Percentiles rank a stretch among this genome's conserved stretches.
These are phyloP conservation scores for Odontamblyopus rebecca DNA, from an alignment of 2,797 vertebrate species.

Conservation along the genomic window DNA sequence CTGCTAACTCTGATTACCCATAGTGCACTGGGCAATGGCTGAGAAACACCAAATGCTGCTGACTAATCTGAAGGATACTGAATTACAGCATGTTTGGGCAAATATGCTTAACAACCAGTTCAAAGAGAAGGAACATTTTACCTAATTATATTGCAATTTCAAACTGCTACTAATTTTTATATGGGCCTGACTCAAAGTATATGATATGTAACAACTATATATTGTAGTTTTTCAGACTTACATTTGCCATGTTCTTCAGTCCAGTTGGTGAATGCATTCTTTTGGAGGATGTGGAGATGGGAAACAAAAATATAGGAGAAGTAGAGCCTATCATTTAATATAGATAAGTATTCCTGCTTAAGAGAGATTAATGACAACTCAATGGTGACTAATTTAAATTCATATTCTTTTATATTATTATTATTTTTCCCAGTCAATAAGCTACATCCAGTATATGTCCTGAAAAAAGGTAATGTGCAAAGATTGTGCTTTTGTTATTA, in stretches of 20 bases:
- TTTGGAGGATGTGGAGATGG: background rate
- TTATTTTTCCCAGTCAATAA: no score
- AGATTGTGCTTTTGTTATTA: no score
- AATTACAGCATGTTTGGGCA: background rate
- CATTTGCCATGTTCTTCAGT: background rate
- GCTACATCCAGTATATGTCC: no score
- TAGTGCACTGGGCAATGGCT: constrained; percentile 60
- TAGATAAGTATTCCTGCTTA: no score
- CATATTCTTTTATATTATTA: no score
- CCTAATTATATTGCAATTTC: background rate
- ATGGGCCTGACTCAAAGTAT: no score
- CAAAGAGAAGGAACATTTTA: background rate
- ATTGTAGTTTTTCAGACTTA: no score
- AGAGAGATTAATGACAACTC: no score
- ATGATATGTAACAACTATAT: no score
- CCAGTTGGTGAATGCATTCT: background rate
- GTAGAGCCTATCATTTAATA: no score
- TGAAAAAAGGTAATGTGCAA: no score
- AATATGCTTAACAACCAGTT: background rate
- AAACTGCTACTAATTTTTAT: background rate
- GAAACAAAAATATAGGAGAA: background rate
- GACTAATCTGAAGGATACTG: constrained; percentile 19
- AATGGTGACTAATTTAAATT: no score
- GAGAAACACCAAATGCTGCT: constrained; percentile 45
- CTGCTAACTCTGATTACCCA: constrained; percentile 71